Evolutionary conservation across 1,140 invertebrate species (phyloP).

Genomic region (Drosophila grimshawi): DNA sequence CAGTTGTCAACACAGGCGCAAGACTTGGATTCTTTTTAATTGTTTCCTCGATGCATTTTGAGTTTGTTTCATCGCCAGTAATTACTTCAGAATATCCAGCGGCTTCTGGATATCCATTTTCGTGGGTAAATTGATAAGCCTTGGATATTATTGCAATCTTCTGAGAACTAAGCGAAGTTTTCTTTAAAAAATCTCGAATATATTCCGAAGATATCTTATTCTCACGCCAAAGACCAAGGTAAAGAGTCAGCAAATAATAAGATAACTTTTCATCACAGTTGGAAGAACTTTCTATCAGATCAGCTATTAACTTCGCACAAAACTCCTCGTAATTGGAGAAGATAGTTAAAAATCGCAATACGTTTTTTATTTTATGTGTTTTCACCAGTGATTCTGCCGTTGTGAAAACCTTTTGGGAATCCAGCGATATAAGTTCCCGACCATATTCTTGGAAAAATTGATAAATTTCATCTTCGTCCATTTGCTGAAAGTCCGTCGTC

Average conservation of each 20-base stretch:
- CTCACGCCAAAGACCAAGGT: slow-evolving; percentile 50
- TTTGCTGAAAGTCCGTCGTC: slow-evolving; percentile 7
- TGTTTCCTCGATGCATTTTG: slow-evolving; percentile 22
- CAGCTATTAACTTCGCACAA: slow-evolving; percentile 29
- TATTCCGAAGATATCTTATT: slow-evolving; percentile 23
- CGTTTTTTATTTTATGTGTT: slow-evolving; percentile 31
- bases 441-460: slow-evolving; percentile 46
- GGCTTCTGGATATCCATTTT: not conserved
- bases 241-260: slow-evolving; percentile 51
- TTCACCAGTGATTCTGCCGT: slow-evolving; percentile 24
- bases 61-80: slow-evolving; percentile 1
- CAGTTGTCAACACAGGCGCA: slow-evolving; percentile 4
- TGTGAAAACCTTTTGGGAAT: slow-evolving; percentile 20
- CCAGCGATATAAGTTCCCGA: slow-evolving; percentile 4
- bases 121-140: slow-evolving; percentile 38
- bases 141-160: slow-evolving; percentile 51
- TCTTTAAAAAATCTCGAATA: slow-evolving; percentile 45
- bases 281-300: slow-evolving; percentile 23
- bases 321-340: slow-evolving; percentile 42
- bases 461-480: slow-evolving; percentile 42
- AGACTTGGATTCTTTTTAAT: slow-evolving; percentile 27
- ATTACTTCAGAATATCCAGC: not conserved
- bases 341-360: slow-evolving; percentile 50
- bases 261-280: slow-evolving; percentile 29
- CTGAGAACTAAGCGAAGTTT: slow-evolving; percentile 23